Percentiles rank a stretch among this genome's conserved stretches.
Conservation (phyloP, 2,113 vertebrate species). For the Actenoides lindsayi region DNA sequence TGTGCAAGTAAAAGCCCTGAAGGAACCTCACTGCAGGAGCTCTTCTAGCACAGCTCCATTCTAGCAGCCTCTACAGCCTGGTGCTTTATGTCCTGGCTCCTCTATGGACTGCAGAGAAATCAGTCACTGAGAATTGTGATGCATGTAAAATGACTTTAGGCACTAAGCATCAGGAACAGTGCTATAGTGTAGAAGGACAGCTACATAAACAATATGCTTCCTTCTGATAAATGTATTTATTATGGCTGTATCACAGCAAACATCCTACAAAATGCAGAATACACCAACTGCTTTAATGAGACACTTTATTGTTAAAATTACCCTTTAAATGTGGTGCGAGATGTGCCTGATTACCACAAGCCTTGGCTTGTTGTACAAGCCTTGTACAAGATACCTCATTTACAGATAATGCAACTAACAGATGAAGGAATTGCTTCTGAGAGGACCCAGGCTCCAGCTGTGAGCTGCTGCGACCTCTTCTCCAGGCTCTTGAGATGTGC, state of each 20-base stretch:
- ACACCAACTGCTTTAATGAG: background rate
- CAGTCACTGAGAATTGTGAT: background rate
- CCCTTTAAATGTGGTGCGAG: background rate
- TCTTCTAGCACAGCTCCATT: rapidly evolving
- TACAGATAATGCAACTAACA: background rate
- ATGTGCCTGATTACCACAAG: background rate
- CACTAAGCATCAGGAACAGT: background rate
- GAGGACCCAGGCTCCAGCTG: background rate
- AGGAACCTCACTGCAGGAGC: background rate
- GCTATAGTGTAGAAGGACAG: background rate
- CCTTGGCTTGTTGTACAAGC: rapidly evolving
- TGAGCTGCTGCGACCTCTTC: background rate
- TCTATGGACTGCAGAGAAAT: background rate
- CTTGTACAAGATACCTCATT: background rate
- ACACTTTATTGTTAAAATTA: background rate
- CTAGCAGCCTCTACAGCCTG: background rate
- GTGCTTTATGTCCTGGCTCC: background rate
- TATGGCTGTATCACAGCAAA: background rate
- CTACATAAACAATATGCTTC: background rate
- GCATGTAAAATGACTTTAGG: background rate
- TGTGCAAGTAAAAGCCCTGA: background rate
- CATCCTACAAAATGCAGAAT: background rate
- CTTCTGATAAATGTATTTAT: background rate
- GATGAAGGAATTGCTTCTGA: background rate
- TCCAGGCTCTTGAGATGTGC: background rate